These are phyloP conservation scores for Perca flavescens DNA, from an alignment of 2,113 vertebrate genomes.

Conservation along the genomic window DNA sequence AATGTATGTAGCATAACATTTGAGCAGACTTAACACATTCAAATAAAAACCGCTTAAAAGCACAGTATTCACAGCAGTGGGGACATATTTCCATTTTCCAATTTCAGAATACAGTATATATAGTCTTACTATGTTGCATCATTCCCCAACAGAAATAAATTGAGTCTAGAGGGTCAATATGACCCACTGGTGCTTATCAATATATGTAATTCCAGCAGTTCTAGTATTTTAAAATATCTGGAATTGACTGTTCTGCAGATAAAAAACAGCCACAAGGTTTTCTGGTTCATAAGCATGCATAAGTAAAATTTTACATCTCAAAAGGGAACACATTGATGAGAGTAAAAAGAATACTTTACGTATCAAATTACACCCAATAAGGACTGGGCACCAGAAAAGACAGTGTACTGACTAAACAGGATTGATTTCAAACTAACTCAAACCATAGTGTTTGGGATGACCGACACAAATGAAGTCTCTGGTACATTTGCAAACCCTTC, in stretches of 20 bases:
- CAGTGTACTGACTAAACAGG: background rate
- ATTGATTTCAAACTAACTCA: conserved; percentile 2
- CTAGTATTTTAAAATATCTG: background rate
- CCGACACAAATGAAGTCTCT: background rate
- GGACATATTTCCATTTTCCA: conserved; percentile 3
- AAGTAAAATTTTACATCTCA: background rate
- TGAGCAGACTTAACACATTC: conserved; percentile 13
- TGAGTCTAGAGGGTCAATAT: background rate
- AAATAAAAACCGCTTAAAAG: conserved; percentile 1
- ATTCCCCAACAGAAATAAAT: background rate
- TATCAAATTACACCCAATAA: background rate
- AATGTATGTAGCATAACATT: background rate
- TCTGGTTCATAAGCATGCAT: background rate
- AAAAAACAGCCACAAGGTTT: background rate
- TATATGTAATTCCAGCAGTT: background rate
- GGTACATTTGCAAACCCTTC: background rate
- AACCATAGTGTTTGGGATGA: background rate
- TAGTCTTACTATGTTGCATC: background rate
- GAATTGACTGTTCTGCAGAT: background rate
- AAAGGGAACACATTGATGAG: background rate
- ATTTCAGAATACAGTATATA: background rate
- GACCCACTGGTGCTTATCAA: background rate
- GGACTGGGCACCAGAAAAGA: background rate
- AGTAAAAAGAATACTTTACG: conserved; percentile 3
- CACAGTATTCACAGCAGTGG: background rate